These are phyloP conservation scores for Amaurobius ferox DNA, from an alignment of 2,888 invertebrate species.

Conservation along the genomic window DNA sequence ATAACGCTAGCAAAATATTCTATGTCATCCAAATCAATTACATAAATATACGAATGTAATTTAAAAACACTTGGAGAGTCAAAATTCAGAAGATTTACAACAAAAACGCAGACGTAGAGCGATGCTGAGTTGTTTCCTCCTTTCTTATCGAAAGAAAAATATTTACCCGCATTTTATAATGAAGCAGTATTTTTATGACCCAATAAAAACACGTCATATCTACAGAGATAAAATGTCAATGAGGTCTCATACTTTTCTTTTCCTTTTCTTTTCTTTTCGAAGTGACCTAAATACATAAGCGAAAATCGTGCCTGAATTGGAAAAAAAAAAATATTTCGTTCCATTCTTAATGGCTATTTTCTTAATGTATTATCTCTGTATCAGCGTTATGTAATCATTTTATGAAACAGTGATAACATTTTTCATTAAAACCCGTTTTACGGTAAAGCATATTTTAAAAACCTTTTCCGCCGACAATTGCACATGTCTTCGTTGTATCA, in stretches of 20 bases:
- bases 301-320: constrained; percentile 44
- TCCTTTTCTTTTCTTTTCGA: constrained; percentile 20
- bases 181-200: constrained; percentile 69
- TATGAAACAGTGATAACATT: background rate
- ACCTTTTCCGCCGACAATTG: too few species aligned
- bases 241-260: constrained; percentile 57
- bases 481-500: too few species aligned
- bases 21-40: too few species aligned
- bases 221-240: constrained; percentile 68
- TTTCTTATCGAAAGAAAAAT: constrained; percentile 65
- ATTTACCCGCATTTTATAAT: constrained; percentile 70
- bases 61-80: too few species aligned
- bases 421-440: background rate
- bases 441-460: background rate
- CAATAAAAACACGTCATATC: constrained; percentile 71
- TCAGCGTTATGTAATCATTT: background rate
- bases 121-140: constrained; percentile 38
- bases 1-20: too few species aligned
- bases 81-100: constrained; percentile 5
- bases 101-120: constrained; percentile 27
- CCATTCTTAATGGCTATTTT: background rate
- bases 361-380: background rate
- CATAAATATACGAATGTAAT: too few species aligned
- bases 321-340: constrained; percentile 12
- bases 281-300: constrained; percentile 62